Evolutionary conservation across 2,113 vertebrate genomes (phyloP), one percentile per base, ranked within the genome.

Genomic region (Procavia capensis): DNA sequence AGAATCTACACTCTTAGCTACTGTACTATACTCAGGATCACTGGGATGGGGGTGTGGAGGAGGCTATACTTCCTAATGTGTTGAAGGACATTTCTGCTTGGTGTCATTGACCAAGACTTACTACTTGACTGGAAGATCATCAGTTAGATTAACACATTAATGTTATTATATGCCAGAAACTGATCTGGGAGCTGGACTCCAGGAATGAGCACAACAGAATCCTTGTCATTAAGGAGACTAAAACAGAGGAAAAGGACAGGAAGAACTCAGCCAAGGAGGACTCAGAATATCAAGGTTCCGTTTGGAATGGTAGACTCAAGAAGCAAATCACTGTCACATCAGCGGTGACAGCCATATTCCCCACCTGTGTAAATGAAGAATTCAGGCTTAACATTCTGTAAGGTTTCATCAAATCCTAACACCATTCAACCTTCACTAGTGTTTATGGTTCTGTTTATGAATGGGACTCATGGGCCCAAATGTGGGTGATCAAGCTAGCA

Each of bases 1-100:
- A 36, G 39, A 36, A 59, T 88, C n/a, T 39, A 19, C 41, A 50
- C 29, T 24, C 19, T 41, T 36, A 59, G 5, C 22, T 45, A 59
- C 11, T 2, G 13, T 24, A 14, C 11, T 9, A 6, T 5, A 13
- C 0, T 54, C n/a, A 74, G 6, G 24, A 43, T 39, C 22, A 29
- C 5, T 61, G 27, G 36, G 11, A 3, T n/a, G n/a, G n/a, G n/a
- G n/a, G n/a, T n/a, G n/a, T n/a, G n/a, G 31, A 34, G 59, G 8
- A n/a, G 14, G 22, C 2, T 3, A 6, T 4, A 41, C 19, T 45
- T 82, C 45, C 34, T 41, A 39, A 54, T 0, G 5, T n/a, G 66
- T 41, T 74, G 10, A 88, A n/a, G 74, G 34, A 10, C 34, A 22
- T 9, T 47, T 72, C 61, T 68, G n/a, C 41, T 25, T 31, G 27